Evolutionary conservation across 2,113 vertebrate genomes (phyloP), one percentile per base, ranked within the genome.

Genomic region (Lagopus muta): DNA sequence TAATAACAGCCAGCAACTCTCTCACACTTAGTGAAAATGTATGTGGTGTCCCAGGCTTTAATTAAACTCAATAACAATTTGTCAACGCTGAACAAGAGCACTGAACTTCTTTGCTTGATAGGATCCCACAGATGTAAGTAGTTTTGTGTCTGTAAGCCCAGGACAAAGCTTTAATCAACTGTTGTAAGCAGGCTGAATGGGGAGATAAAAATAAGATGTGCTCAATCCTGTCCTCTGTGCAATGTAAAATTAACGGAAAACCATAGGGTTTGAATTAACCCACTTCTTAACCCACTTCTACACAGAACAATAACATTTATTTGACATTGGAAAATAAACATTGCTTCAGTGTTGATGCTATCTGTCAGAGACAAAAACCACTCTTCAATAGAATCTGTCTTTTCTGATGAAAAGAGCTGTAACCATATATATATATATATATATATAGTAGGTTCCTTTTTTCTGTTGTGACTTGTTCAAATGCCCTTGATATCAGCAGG

Each of bases 141-240:
- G 66, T 91, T 94, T 96, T 24, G 14, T 94, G 38, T 94, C 84
- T 83, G 58, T 88, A 92, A 95, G 55, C 43, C 79, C 73, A 32
- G 47, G 47, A 93, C 27, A 92, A 93, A 96, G 76, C 50, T 82
- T 65, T 75, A 80, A 82, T 66, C 71, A 55, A 22, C 47, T 65
- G 58, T 87, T 91, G 90, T 88, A 93, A 92, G 67, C 61, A 89
- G 47, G 4, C 20, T 36, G 28, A 88, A 52, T 58, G 62, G 42
- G 48, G 20, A 38, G 3, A 83, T 75, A 25, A 54, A 88, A 82
- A 86, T 82, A 85, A 64, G 21, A 82, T 61, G 36, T 85, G 19
- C 84, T 96, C 38, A 5, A 5, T 52, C 28, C 77, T 92, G 85
- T 94, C 54, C 83, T 92, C 57, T 43, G 73, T 69, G 24, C 43